A percentile compares a stretch with the other conserved stretches of the same genome.
Evolutionary conservation across 2,888 invertebrate species (phyloP).

Genomic region (Drosophila robusta): DNA sequence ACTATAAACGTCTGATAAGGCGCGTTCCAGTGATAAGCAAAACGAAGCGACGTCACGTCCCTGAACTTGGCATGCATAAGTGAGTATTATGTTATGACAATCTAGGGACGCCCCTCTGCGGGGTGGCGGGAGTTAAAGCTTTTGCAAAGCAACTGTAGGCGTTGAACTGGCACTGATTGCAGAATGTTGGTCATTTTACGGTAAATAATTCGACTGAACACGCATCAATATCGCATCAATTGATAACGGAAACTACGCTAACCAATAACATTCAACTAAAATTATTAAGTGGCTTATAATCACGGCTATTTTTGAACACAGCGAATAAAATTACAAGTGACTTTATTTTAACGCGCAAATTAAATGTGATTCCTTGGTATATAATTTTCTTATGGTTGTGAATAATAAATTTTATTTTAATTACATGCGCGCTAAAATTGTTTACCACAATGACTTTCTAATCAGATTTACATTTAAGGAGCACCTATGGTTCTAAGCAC

Average conservation of each 20-base stretch:
- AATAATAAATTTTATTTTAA: too few species aligned
- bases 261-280: neutral
- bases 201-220: conserved; percentile 20
- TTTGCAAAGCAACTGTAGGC: neutral
- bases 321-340: neutral
- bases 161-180: conserved; percentile 23
- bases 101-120: neutral
- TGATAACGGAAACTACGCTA: conserved; percentile 2
- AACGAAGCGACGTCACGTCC: conserved; percentile 39
- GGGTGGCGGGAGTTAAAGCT: neutral
- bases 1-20: conserved; percentile 41
- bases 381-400: too few species aligned
- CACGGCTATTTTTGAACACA: neutral
- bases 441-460: too few species aligned
- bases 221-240: conserved; percentile 25
- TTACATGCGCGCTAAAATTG: too few species aligned
- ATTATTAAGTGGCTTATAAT: neutral
- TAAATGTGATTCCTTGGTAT: too few species aligned
- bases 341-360: too few species aligned
- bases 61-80: conserved; percentile 83
- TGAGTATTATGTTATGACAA: conserved; percentile 26
- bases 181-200: conserved; percentile 21
- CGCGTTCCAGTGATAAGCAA: conserved; percentile 45
- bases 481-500: neutral
- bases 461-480: too few species aligned